Conservation (phyloP, 2,888 invertebrate genomes). For the Sminthurinus aureus region DNA sequence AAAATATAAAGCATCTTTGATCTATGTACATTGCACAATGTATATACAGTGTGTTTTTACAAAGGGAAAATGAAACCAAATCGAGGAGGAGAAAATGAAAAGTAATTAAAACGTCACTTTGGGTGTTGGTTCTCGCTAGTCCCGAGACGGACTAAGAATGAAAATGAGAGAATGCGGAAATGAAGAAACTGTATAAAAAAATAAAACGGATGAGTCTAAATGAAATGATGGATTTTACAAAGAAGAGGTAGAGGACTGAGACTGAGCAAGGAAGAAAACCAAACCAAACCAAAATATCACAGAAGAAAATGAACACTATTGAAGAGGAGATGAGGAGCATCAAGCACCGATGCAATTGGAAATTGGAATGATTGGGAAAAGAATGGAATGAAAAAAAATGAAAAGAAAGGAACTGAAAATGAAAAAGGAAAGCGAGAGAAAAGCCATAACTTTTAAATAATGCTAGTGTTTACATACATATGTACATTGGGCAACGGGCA, state of each 20-base stretch:
- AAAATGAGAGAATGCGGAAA: background rate
- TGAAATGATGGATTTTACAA: no score
- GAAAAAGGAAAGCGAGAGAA: conserved; percentile 10
- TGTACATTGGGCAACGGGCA: no score
- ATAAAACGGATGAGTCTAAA: background rate
- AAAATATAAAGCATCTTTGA: no score
- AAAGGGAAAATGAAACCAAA: background rate
- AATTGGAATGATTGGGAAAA: no score
- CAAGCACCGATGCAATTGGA: no score
- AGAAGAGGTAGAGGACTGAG: no score
- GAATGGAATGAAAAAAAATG: background rate
- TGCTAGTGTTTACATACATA: conserved; percentile 17
- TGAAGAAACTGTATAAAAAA: background rate
- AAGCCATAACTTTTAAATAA: conserved; percentile 24
- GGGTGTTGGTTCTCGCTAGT: background rate
- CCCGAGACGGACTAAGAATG: background rate
- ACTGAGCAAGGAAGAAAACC: no score
- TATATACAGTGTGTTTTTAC: no score
- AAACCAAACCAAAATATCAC: no score
- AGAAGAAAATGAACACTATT: no score
- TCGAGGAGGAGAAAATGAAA: conserved; percentile 4
- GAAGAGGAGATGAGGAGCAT: no score
- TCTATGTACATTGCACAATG: no score
- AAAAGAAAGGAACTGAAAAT: background rate
- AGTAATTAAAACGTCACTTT: conserved; percentile 26